Evolutionary conservation across 2,888 invertebrate genomes (phyloP), one percentile per base, ranked within the genome.

Genomic region (Hypercompe scribonia): DNA sequence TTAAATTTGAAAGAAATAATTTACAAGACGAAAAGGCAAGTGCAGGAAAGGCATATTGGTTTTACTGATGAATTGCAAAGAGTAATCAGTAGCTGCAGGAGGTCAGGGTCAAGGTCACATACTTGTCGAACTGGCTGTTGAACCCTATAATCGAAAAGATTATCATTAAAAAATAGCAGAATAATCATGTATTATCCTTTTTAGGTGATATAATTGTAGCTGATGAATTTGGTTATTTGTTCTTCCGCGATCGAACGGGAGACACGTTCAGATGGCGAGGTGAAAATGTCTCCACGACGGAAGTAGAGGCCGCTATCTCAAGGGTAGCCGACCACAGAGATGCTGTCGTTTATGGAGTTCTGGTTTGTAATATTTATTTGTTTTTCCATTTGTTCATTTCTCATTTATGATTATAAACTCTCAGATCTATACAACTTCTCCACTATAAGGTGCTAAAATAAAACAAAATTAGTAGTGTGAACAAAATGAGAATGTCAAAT

Each of bases 191-290:
- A 42, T 3, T 63, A 65, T 61, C 71, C 65, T 50, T 91, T 92
- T 63, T 86, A 97, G 97, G 97, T 72, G 99, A 99, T 91, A 97
- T 99, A 77, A 93, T 99, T 73, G 97, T 98, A 50, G 97, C 99
- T 83, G 99, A 99, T 89, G 98, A 99, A 86, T 96, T 97, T 4
- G 99, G 99, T 11, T 99, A 99, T 93, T 96, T 99, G 77, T 99
- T 97, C 94, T 99, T 99, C 96, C 98, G 97, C 89, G 99, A 99
- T 92, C 96, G 99, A 83, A 99, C 99, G 0, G 99, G 99, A 0
- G 99, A 99, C 92, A 99, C 99, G 3, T 99, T 98, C 96, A 96
- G 99, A 69, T 99, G 99, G 99, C 98, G 99, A 90, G 99, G 99
- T 21, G 99, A 99, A 95, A 99, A 99, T 93, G 99, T 99, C 5